Conservation (phyloP, 2,113 vertebrate species). For the Hippocampus comes region DNA sequence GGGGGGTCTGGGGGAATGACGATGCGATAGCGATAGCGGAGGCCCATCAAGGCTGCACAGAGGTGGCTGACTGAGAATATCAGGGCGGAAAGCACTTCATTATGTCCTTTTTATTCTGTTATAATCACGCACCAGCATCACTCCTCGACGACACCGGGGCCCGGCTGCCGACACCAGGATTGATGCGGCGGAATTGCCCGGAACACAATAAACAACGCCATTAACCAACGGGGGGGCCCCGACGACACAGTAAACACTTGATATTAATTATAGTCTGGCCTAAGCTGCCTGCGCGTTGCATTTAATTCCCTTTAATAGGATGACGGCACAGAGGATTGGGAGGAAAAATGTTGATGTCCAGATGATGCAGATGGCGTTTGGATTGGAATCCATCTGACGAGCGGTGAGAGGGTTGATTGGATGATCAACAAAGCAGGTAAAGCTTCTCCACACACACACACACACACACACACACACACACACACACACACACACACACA, state of each 20-base stretch:
- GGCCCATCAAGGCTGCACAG: slow-evolving; percentile 33
- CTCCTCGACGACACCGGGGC: slow-evolving; percentile 59
- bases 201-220: slow-evolving; percentile 73
- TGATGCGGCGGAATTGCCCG: slow-evolving; percentile 66
- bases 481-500: neutral
- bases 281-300: slow-evolving; percentile 49
- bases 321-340: slow-evolving; percentile 56
- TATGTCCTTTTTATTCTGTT: slow-evolving; percentile 71
- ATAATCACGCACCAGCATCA: slow-evolving; percentile 70
- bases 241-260: slow-evolving; percentile 61
- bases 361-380: slow-evolving; percentile 49
- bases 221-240: slow-evolving; percentile 59
- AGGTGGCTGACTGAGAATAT: slow-evolving; percentile 64
- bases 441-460: neutral
- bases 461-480: too few relatives aligned
- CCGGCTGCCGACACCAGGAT: slow-evolving; percentile 62
- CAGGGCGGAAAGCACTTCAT: slow-evolving; percentile 73
- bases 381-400: slow-evolving; percentile 47
- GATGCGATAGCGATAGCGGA: slow-evolving; percentile 29
- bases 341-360: slow-evolving; percentile 58
- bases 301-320: slow-evolving; percentile 64
- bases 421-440: slow-evolving; percentile 18
- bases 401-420: neutral
- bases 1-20: neutral
- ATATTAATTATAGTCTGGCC: slow-evolving; percentile 62